These are phyloP conservation scores for Melinaea marsaeus DNA, from an alignment of 2,888 invertebrate species.

Conservation along the genomic window DNA sequence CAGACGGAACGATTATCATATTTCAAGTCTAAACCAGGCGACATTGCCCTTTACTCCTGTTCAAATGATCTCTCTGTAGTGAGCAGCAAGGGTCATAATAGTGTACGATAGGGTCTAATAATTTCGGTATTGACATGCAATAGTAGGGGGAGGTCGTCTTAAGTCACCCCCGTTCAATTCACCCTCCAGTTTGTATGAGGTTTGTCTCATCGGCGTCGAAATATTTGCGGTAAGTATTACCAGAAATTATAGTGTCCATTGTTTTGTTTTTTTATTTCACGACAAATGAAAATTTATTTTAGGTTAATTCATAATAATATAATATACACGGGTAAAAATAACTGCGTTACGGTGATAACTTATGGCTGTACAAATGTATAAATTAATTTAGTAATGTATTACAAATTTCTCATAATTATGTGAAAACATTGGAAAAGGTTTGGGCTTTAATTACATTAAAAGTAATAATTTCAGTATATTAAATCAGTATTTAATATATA, in stretches of 20 bases:
- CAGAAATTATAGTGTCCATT: slow-evolving; percentile 38
- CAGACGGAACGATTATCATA: slow-evolving; percentile 70
- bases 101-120: slow-evolving; percentile 28
- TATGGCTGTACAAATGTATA: too few species aligned
- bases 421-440: too few species aligned
- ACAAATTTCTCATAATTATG: too few species aligned
- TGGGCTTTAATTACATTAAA: too few species aligned
- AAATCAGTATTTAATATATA: too few species aligned
- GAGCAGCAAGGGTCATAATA: slow-evolving; percentile 19
- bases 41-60: background rate
- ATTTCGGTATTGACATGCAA: slow-evolving; percentile 44
- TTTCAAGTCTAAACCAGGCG: slow-evolving; percentile 49
- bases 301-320: too few species aligned
- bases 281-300: too few species aligned
- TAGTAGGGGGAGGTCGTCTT: slow-evolving; percentile 60
- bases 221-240: slow-evolving; percentile 70
- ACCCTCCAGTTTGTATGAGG: slow-evolving; percentile 58
- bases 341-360: too few species aligned
- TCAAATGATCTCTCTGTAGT: slow-evolving; percentile 25
- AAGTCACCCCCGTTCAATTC: slow-evolving; percentile 55
- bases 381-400: too few species aligned
- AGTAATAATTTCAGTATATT: too few species aligned
- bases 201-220: slow-evolving; percentile 59
- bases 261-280: slow-evolving; percentile 20
- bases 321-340: too few species aligned